A percentile compares a stretch with the other conserved stretches of the same genome.
Conservation (phyloP, 92 coral and sea anemone genomes). For the Plumapathes pennacea region DNA sequence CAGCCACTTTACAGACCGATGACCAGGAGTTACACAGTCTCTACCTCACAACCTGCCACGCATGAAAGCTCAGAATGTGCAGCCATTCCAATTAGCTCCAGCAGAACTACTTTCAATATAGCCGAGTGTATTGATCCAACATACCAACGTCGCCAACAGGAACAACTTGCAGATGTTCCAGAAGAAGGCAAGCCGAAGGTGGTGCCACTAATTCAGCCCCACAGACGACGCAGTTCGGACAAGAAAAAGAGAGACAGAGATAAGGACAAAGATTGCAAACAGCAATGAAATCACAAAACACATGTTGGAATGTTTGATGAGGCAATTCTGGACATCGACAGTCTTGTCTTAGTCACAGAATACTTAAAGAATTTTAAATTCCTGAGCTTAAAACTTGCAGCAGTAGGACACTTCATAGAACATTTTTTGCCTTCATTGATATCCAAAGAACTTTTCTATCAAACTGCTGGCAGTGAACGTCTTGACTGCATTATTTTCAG, state of each 20-base stretch:
- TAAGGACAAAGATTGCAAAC: slow-evolving; percentile 69
- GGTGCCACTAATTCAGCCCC: slow-evolving; percentile 86
- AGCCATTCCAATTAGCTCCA: background rate
- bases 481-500: too few species aligned
- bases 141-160: slow-evolving; percentile 53
- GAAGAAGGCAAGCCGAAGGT: slow-evolving; percentile 56
- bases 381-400: too few species aligned
- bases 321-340: too few species aligned
- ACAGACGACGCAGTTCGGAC: slow-evolving; percentile 73
- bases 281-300: slow-evolving; percentile 27
- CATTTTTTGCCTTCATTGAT: too few species aligned
- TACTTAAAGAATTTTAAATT: too few species aligned
- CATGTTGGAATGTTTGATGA: too few species aligned
- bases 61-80: slow-evolving; percentile 35
- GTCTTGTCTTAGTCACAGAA: too few species aligned
- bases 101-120: slow-evolving; percentile 63
- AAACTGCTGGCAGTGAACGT: too few species aligned
- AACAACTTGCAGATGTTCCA: slow-evolving; percentile 1
- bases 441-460: too few species aligned
- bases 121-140: slow-evolving; percentile 96
- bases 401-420: too few species aligned
- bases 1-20: slow-evolving; percentile 38
- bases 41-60: slow-evolving; percentile 44
- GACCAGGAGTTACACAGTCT: slow-evolving; percentile 54
- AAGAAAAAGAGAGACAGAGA: slow-evolving; percentile 68